Evolutionary conservation across 30 jellyfish, hydroid and myxozoan species (phyloP).

Genomic region (Aurelia coerulea): DNA sequence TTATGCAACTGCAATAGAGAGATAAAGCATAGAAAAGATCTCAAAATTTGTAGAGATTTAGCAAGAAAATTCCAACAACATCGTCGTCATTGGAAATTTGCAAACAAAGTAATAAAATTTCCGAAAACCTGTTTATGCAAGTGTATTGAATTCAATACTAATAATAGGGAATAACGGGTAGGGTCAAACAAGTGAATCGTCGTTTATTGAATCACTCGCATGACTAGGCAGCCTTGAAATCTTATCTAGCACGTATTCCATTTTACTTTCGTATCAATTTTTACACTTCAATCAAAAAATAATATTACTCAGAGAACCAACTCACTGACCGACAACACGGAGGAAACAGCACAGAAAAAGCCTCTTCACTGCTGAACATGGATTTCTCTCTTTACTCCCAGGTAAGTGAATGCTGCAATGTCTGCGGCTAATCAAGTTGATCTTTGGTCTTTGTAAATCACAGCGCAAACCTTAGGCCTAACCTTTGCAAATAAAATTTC

Average conservation of each 20-base stretch:
- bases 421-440: neutral
- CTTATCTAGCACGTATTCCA: neutral
- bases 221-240: slow-evolving; percentile 21
- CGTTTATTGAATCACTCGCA: slow-evolving; percentile 46
- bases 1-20: too few species aligned
- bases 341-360: too few species aligned
- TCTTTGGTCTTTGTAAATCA: too few species aligned
- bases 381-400: slow-evolving; percentile 46
- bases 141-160: slow-evolving; percentile 1
- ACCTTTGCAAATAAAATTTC: too few species aligned
- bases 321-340: too few species aligned
- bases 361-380: slow-evolving; percentile 5
- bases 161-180: slow-evolving; percentile 48
- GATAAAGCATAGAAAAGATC: too few species aligned
- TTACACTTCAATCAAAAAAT: too few species aligned
- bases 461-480: too few species aligned
- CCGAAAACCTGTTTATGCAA: slow-evolving; percentile 1
- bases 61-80: neutral
- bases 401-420: slow-evolving; percentile 10
- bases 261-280: too few species aligned
- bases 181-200: slow-evolving; percentile 52
- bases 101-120: slow-evolving; percentile 30
- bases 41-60: too few species aligned
- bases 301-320: too few species aligned
- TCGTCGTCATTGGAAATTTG: neutral